Evolutionary conservation across 2,888 invertebrate genomes (phyloP).

Genomic region (Drosophila nigritarsus): DNA sequence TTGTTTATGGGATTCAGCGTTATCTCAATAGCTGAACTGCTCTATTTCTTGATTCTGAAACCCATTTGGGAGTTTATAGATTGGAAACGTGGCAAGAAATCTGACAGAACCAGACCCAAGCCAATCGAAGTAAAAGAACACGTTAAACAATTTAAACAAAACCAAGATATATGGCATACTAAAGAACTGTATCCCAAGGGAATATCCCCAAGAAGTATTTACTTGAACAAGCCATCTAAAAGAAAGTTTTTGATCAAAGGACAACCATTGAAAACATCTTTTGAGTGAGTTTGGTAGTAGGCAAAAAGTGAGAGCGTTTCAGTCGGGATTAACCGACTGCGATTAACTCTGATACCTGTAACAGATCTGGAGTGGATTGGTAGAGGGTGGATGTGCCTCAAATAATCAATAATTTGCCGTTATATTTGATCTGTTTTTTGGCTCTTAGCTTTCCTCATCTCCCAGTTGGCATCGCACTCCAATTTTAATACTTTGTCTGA

Average conservation of each 20-base stretch:
- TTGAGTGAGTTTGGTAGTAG: not conserved
- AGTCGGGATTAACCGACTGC: not conserved
- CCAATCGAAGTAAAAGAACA: not conserved
- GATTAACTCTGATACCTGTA: not conserved
- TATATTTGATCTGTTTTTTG: not conserved
- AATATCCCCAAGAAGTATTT: not conserved
- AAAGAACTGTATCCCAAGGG: slow-evolving; percentile 66
- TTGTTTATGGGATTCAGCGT: slow-evolving; percentile 92
- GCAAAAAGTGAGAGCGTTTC: not conserved
- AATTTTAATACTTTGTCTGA: not conserved
- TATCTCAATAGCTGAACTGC: slow-evolving; percentile 90
- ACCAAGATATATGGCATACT: slow-evolving; percentile 48
- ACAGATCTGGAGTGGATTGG: no score
- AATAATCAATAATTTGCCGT: not conserved
- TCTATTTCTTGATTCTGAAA: slow-evolving; percentile 89
- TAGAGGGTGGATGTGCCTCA: not conserved
- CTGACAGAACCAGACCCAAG: not conserved
- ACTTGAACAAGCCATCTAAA: not conserved
- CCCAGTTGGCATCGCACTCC: not conserved
- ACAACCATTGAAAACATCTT: slow-evolving; percentile 1
- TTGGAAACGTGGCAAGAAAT: slow-evolving; percentile 41
- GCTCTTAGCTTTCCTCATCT: not conserved
- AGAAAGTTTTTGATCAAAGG: slow-evolving; percentile 3
- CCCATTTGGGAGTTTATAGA: slow-evolving; percentile 83
- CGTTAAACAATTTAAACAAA: not conserved